These are phyloP conservation scores for Protonemura montana DNA, from an alignment of 2,888 invertebrate genomes.

Conservation along the genomic window DNA sequence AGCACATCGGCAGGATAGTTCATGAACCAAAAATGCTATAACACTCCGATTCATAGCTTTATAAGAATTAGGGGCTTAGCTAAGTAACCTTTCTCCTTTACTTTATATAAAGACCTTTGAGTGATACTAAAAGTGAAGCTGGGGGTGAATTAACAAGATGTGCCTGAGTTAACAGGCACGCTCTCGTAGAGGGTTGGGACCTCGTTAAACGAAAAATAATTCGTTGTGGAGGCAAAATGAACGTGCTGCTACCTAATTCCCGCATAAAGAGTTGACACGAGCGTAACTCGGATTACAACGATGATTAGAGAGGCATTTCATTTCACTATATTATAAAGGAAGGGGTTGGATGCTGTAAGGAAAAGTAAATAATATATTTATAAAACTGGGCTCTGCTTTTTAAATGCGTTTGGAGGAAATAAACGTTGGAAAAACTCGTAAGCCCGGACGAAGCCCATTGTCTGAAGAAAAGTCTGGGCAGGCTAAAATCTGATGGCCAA, in stretches of 20 bases:
- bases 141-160: neutral
- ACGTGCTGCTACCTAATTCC: constrained; percentile 24
- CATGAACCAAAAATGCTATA: neutral
- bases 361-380: neutral
- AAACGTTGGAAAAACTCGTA: neutral
- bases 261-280: constrained; percentile 17
- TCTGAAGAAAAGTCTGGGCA: neutral
- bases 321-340: neutral
- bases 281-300: neutral
- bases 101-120: neutral
- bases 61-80: neutral
- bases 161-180: neutral
- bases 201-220: constrained; percentile 17
- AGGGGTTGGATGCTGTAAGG: neutral
- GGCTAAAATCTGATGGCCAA: neutral
- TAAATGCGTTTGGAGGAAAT: neutral
- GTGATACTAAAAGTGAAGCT: neutral
- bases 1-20: neutral
- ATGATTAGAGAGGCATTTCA: constrained; percentile 9
- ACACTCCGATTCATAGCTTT: neutral
- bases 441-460: neutral
- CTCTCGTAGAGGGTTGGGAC: neutral
- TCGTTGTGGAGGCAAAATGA: constrained; percentile 13
- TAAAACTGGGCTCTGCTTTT: neutral
- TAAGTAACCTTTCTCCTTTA: neutral